Percentiles rank a stretch among this genome's conserved stretches.
Conservation (phyloP, 2,113 vertebrate genomes). For the Sminthopsis crassicaudata region DNA sequence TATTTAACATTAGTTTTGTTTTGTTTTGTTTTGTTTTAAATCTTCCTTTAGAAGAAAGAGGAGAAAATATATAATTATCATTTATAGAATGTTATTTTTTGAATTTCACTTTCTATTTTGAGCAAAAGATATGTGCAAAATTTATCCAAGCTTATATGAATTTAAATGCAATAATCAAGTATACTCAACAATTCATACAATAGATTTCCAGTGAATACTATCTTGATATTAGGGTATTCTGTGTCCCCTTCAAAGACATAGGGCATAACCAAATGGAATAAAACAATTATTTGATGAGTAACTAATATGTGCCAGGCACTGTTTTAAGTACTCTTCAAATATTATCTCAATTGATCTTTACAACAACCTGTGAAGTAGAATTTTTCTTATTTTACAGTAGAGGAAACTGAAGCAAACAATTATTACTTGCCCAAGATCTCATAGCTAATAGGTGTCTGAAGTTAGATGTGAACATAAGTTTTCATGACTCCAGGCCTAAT, state of each 20-base stretch:
- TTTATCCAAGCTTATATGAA: neutral
- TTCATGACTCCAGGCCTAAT: neutral
- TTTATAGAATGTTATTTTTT: constrained; percentile 42
- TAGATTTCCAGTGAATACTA: neutral
- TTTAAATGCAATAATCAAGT: neutral
- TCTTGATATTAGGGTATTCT: neutral
- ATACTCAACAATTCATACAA: neutral
- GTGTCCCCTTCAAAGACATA: neutral
- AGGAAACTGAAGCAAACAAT: neutral
- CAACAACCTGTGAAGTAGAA: neutral
- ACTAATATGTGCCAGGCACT: neutral
- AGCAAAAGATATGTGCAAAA: constrained; percentile 35
- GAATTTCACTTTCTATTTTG: constrained; percentile 33
- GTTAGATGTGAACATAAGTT: neutral
- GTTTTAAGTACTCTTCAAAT: neutral
- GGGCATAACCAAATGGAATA: neutral
- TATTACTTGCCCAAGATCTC: neutral
- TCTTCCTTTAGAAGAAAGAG: constrained; percentile 57
- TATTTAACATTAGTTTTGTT: constrained; percentile 9
- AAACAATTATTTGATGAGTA: neutral
- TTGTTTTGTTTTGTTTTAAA: neutral
- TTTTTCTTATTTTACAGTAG: neutral
- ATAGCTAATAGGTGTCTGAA: neutral
- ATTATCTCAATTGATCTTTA: neutral
- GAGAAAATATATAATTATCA: constrained; percentile 50